Evolutionary conservation across 2,888 invertebrate species (phyloP).

Genomic region (Apodemia hepburni): DNA sequence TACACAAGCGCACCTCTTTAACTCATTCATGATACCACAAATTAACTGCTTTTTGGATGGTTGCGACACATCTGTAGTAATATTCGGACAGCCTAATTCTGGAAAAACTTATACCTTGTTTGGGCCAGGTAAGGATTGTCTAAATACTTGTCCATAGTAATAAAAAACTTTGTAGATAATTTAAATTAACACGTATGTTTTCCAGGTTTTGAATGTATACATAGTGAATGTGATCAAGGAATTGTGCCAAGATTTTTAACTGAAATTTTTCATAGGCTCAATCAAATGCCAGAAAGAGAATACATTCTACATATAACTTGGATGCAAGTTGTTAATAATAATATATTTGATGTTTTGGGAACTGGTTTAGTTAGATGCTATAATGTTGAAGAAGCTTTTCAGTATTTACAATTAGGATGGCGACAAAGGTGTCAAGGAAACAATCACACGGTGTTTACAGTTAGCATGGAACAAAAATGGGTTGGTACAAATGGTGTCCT

Average conservation of each 20-base stretch:
- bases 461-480: slow-evolving; percentile 88
- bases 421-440: slow-evolving; percentile 77
- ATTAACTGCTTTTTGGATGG: slow-evolving; percentile 85
- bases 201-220: slow-evolving; percentile 74
- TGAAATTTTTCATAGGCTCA: slow-evolving; percentile 84
- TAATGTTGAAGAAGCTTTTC: slow-evolving; percentile 86
- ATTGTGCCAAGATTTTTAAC: slow-evolving; percentile 86
- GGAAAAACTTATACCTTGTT: slow-evolving; percentile 88
- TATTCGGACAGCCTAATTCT: slow-evolving; percentile 83
- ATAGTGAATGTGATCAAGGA: slow-evolving; percentile 85
- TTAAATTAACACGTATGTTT: slow-evolving; percentile 25
- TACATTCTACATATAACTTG: slow-evolving; percentile 85
- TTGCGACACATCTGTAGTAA: slow-evolving; percentile 87
- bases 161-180: not conserved
- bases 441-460: slow-evolving; percentile 85
- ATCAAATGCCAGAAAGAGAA: slow-evolving; percentile 82
- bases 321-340: slow-evolving; percentile 86
- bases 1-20: slow-evolving; percentile 82
- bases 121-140: slow-evolving; percentile 79
- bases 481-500: slow-evolving; percentile 83
- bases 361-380: slow-evolving; percentile 75
- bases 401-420: slow-evolving; percentile 85
- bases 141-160: not conserved
- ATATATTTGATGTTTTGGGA: slow-evolving; percentile 80
- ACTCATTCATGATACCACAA: slow-evolving; percentile 83